Base-by-base conservation (phyloP, 2,113 vertebrate species). In the Marmota flaviventris region DNA sequence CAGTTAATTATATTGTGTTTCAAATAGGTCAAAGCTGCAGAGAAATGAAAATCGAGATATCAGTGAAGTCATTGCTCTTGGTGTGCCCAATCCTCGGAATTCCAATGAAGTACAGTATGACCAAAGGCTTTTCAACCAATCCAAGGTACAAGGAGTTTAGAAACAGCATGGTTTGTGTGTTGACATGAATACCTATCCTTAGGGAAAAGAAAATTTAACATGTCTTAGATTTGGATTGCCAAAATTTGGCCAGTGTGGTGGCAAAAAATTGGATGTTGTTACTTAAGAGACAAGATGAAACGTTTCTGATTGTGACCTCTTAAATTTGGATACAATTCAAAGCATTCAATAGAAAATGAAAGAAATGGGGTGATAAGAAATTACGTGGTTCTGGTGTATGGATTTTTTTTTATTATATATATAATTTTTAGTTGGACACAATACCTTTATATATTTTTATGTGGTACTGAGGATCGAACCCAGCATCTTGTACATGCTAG, bases 11-110 rank as follows among this genome's bases (percentile, higher is more conserved):
- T 39, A 61, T 91, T 81, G 24, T 90, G 72, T 95, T 97, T 98
- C 85, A 63, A 97, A 97, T 96, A 99, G 99, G 98, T 99, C 99
- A 0, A 99, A 99, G 98, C 98, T 99, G 81, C 99, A 99, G 98
- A 99, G 99, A 98, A 99, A 99, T 94, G 99, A 99, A 98, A 99
- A 99, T 97, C 98, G 99, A 98, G 99, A 99, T 97, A 99, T 99
- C 98, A 99, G 99, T 79, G 99, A 99, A 98, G 98, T 99, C 90
- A 99, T 99, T 92, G 99, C 99, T 75, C 98, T 99, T 53, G 99
- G 99, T 24, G 98, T 99, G 87, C 99, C 99, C 83, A 99, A 99
- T 97, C 99, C 99, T 42, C 99, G 99, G 11, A 97, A 99, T 34
- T 99, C 99, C 93, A 99, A 98, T 32, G 99, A 99, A 93, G 98